phyloP scores from a whole-genome alignment of 2,888 invertebrate genomes.

The Eilema depressum region DNA sequence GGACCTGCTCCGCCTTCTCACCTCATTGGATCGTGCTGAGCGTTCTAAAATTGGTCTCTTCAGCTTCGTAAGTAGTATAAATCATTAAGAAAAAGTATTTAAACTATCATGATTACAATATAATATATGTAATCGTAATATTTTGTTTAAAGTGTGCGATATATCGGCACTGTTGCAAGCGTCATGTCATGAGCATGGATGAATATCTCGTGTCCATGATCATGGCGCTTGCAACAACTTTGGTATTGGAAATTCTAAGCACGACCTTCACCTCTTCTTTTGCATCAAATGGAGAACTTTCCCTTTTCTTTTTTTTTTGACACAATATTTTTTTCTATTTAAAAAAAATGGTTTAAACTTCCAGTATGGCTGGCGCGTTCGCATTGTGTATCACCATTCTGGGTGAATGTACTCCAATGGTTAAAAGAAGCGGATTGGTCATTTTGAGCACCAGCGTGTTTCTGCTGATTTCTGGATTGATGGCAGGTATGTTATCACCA shows the following conservation, averaged over 20 bases:
- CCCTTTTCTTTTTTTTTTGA: too few relatives aligned
- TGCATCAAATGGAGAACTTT: too few relatives aligned
- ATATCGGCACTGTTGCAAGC: too few relatives aligned
- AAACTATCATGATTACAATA: too few relatives aligned
- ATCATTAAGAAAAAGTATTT: too few relatives aligned
- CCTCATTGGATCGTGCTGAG: conserved; percentile 87
- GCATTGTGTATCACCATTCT: conserved; percentile 70
- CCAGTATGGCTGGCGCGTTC: conserved; percentile 72
- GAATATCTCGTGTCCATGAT: too few relatives aligned
- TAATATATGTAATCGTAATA: background rate
- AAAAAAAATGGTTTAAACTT: conserved; percentile 25
- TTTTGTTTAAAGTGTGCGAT: too few relatives aligned
- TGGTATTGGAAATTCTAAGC: too few relatives aligned
- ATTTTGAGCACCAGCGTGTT: conserved; percentile 67
- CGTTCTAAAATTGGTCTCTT: conserved; percentile 88
- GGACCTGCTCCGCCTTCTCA: conserved; percentile 85
- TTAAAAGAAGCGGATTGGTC: conserved; percentile 62
- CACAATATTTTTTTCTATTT: too few relatives aligned
- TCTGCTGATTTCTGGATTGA: conserved; percentile 62
- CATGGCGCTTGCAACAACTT: too few relatives aligned
- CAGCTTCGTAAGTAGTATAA: conserved; percentile 82
- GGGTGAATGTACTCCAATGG: conserved; percentile 70
- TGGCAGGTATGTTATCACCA: conserved; percentile 67
- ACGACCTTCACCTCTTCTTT: too few relatives aligned
- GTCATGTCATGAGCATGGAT: too few relatives aligned